Conservation (phyloP, 2,888 invertebrate genomes). For the Synanthedon vespiformis region DNA sequence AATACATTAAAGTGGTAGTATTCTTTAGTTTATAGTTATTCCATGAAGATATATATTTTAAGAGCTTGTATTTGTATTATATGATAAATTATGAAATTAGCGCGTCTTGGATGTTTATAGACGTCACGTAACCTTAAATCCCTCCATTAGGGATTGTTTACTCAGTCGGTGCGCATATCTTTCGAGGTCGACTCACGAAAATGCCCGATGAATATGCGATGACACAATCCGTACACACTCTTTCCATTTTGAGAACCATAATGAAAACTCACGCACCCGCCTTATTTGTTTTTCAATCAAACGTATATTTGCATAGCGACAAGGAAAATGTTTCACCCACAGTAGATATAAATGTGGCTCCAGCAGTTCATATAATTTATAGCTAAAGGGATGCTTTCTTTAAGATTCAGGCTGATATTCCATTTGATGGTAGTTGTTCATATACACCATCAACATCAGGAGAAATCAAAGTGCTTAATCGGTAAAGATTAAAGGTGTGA, state of each 20-base stretch:
- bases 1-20: no score
- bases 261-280: conserved; percentile 59
- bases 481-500: no score
- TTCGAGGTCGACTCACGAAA: conserved; percentile 67
- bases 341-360: no score
- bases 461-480: no score
- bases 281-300: conserved; percentile 56
- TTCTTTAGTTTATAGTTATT: no score
- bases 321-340: background rate
- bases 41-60: no score
- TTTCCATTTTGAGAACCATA: conserved; percentile 63
- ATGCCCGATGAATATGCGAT: conserved; percentile 70
- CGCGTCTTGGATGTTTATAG: conserved; percentile 23
- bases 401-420: no score
- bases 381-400: no score
- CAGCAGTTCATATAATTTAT: no score
- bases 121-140: conserved; percentile 57
- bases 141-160: conserved; percentile 67
- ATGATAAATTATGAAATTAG: conserved; percentile 5
- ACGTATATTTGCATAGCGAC: background rate
- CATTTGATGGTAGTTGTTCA: no score
- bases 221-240: conserved; percentile 68
- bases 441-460: no score
- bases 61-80: no score
- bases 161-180: conserved; percentile 62